phyloP scores from a whole-genome alignment of 2,797 vertebrate species.

The Trichosurus vulpecula region DNA sequence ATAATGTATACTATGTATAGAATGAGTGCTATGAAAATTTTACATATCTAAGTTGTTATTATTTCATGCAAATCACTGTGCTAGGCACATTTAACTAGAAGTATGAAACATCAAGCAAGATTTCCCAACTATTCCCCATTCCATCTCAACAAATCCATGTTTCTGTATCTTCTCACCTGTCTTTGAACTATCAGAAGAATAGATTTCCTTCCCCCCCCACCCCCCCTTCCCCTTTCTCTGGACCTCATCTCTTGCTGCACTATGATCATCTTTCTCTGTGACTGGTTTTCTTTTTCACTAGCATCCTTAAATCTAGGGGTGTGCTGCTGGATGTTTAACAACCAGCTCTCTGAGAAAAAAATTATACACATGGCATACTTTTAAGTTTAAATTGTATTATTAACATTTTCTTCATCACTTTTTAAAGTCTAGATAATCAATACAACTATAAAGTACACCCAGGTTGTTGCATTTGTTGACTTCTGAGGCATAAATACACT shows the following conservation, averaged over 20 bases:
- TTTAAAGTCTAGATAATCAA: not conserved
- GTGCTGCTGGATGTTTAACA: not conserved
- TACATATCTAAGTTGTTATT: not conserved
- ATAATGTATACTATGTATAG: not conserved
- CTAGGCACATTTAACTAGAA: not conserved
- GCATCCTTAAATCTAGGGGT: not conserved
- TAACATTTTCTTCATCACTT: not conserved
- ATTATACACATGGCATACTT: not conserved
- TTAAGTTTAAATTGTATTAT: not conserved
- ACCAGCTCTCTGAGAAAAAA: not conserved
- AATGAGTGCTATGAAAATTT: not conserved
- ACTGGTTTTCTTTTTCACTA: not conserved
- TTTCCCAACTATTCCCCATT: not conserved
- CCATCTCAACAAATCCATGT: not conserved
- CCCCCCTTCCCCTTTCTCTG: not conserved
- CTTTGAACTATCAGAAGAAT: not conserved
- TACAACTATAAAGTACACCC: not conserved
- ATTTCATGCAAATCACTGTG: not conserved
- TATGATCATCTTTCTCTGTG: not conserved
- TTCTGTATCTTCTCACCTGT: not conserved
- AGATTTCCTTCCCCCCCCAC: not conserved
- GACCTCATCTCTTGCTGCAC: not conserved
- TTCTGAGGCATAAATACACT: not conserved
- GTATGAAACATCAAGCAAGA: slow-evolving; percentile 9
- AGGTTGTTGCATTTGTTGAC: not conserved